Percentiles rank a stretch among this genome's conserved stretches.
Evolutionary conservation across 1,140 invertebrate species (phyloP).

Genomic region (Ectropis grisescens): DNA sequence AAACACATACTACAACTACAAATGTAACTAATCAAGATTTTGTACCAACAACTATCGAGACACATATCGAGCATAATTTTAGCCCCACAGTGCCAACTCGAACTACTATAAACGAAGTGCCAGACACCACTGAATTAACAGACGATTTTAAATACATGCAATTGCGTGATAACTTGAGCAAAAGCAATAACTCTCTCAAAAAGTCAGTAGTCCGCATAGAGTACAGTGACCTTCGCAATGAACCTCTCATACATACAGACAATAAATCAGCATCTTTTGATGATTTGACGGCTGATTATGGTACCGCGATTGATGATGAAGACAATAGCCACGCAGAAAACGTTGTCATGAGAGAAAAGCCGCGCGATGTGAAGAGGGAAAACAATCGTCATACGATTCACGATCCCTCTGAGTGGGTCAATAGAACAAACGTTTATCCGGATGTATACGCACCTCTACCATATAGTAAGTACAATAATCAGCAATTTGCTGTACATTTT

Average conservation of each 20-base stretch:
- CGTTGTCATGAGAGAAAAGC: conserved; percentile 10
- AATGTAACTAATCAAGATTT: too few species aligned
- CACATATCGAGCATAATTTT: too few species aligned
- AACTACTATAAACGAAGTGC: conserved; percentile 3
- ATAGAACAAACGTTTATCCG: conserved; percentile 51
- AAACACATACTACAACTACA: too few species aligned
- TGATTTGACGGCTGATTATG: too few species aligned
- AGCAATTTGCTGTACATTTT: not conserved
- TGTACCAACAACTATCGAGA: too few species aligned
- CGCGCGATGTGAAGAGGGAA: conserved; percentile 6
- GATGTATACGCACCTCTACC: conserved; percentile 60
- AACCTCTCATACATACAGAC: not conserved
- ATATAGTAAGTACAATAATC: conserved; percentile 41
- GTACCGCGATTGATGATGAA: not conserved
- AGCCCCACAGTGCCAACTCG: too few species aligned
- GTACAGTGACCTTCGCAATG: conserved; percentile 3
- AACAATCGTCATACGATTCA: conserved; percentile 45
- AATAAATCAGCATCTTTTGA: conserved; percentile 1
- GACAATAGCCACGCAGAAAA: conserved; percentile 1
- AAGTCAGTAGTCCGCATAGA: conserved; percentile 3
- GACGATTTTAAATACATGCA: conserved; percentile 51
- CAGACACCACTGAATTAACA: conserved; percentile 30
- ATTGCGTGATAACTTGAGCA: conserved; percentile 25
- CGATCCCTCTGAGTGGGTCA: conserved; percentile 44
- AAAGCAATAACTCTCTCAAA: not conserved